A percentile compares a stretch with the other conserved stretches of the same genome.
Evolutionary conservation across 2,888 invertebrate genomes (phyloP).

Genomic region (Sarcophaga variegata): DNA sequence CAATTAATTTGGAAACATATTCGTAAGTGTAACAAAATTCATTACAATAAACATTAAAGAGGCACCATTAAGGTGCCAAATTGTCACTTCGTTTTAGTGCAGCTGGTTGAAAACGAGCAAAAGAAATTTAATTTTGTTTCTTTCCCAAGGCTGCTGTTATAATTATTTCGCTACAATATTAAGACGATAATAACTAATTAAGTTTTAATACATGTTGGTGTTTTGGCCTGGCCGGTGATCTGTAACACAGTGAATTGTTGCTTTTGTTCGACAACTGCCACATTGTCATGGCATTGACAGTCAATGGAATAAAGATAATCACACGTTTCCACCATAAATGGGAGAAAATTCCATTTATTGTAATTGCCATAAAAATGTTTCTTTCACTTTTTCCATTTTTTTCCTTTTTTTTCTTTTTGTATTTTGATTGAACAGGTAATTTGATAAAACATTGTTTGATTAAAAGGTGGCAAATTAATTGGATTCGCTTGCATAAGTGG

Average conservation of each 20-base stretch:
- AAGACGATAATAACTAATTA: conserved; percentile 50
- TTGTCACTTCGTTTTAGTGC: not conserved
- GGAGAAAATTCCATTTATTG: conserved; percentile 34
- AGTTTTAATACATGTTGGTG: conserved; percentile 26
- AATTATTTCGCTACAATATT: conserved; percentile 38
- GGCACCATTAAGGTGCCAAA: not conserved
- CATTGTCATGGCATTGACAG: not conserved
- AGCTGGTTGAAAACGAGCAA: not conserved
- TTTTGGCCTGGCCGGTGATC: conserved; percentile 14
- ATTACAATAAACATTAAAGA: not conserved
- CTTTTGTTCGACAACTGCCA: not conserved
- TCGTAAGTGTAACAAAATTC: not conserved
- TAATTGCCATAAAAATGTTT: conserved; percentile 32
- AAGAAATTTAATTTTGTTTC: not conserved
- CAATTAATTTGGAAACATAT: not conserved
- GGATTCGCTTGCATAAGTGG: conserved; percentile 24
- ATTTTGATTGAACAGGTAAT: conserved; percentile 42
- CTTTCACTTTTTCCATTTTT: conserved; percentile 46
- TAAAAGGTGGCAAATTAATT: conserved; percentile 63
- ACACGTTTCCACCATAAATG: conserved; percentile 1
- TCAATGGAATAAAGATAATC: not conserved
- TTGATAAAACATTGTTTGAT: conserved; percentile 59
- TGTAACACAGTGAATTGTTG: not conserved
- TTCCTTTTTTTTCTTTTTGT: not conserved
- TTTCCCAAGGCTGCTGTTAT: conserved; percentile 31